These are phyloP conservation scores for Muscicapa striata DNA, from an alignment of 2,797 vertebrate species.

Conservation along the genomic window DNA sequence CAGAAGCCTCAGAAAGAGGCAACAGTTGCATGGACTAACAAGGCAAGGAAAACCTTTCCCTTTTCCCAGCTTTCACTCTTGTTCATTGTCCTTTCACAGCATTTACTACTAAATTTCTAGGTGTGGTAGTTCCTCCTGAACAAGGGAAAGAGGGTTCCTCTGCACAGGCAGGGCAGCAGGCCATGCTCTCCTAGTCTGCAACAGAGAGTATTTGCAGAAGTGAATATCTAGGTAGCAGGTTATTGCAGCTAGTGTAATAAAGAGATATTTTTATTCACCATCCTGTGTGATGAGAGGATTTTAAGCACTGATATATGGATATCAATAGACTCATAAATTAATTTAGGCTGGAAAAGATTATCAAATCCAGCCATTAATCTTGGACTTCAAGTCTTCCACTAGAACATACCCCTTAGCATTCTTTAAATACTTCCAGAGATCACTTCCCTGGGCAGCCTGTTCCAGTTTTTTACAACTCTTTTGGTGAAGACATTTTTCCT, in stretches of 20 bases:
- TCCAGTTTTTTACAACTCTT: neutral
- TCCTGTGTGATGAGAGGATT: neutral
- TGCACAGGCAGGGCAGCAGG: neutral
- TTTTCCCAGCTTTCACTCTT: neutral
- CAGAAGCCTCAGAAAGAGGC: neutral
- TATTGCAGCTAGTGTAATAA: neutral
- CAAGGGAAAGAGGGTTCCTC: accelerated
- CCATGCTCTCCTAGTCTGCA: neutral
- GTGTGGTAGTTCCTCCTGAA: neutral
- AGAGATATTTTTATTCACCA: neutral
- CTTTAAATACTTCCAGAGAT: neutral
- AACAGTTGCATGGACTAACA: neutral
- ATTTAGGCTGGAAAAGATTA: neutral
- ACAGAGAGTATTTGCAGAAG: neutral
- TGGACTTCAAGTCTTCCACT: neutral
- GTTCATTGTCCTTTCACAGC: neutral
- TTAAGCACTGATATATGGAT: neutral
- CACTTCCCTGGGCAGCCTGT: neutral
- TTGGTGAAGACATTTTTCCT: neutral
- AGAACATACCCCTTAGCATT: neutral
- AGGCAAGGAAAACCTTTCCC: neutral
- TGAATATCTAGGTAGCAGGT: neutral
- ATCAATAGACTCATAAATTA: neutral
- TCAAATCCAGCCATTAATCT: neutral
- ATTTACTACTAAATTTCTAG: neutral